These are phyloP conservation scores for Peucedramus taeniatus DNA, from an alignment of 2,113 vertebrate species.

Conservation along the genomic window DNA sequence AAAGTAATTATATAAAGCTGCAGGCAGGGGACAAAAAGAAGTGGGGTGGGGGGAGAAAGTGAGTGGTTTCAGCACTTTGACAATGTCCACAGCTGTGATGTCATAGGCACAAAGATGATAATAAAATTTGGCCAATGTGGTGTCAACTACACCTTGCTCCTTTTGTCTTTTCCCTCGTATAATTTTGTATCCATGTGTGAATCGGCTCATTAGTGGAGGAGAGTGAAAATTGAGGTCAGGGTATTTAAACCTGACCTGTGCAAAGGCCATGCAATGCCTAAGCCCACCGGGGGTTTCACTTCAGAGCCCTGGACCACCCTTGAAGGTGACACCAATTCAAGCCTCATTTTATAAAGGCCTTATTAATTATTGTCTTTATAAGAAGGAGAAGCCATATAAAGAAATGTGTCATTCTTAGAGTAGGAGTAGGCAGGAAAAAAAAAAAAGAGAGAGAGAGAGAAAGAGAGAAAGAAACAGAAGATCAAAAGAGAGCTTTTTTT, in stretches of 20 bases:
- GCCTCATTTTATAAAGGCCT: slow-evolving; percentile 96
- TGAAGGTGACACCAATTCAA: slow-evolving; percentile 91
- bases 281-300: slow-evolving; percentile 89
- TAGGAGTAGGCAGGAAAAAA: slow-evolving; percentile 80
- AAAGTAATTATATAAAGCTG: slow-evolving; percentile 71
- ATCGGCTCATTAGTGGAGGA: slow-evolving; percentile 95
- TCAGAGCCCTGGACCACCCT: slow-evolving; percentile 90
- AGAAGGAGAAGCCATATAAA: slow-evolving; percentile 92
- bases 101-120: slow-evolving; percentile 74
- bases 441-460: slow-evolving; percentile 66
- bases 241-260: slow-evolving; percentile 94
- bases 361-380: slow-evolving; percentile 99
- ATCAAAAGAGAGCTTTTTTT: slow-evolving; percentile 78
- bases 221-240: slow-evolving; percentile 97
- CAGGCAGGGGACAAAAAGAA: slow-evolving; percentile 53
- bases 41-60: background rate
- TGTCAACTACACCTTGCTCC: slow-evolving; percentile 77
- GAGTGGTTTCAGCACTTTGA: slow-evolving; percentile 26
- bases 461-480: slow-evolving; percentile 93
- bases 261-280: slow-evolving; percentile 87
- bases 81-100: slow-evolving; percentile 75
- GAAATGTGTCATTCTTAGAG: slow-evolving; percentile 92
- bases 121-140: slow-evolving; percentile 73
- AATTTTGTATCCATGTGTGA: slow-evolving; percentile 82
- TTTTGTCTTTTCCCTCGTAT: slow-evolving; percentile 73